These are phyloP conservation scores for Melanerpes formicivorus DNA, from an alignment of 2,113 vertebrate species.

Conservation along the genomic window DNA sequence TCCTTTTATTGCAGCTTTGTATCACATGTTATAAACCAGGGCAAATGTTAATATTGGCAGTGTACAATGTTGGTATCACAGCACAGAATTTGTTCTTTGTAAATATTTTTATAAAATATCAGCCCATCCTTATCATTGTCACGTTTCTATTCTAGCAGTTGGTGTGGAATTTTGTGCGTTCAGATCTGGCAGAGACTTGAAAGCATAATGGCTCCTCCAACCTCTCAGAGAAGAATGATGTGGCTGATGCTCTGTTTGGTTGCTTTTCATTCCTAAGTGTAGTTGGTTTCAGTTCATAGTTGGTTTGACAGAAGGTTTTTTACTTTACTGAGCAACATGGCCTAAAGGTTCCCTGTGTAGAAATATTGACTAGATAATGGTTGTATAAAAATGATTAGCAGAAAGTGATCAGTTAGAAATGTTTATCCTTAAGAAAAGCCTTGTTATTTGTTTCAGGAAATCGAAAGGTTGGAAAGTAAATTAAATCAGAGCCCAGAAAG, in stretches of 20 bases:
- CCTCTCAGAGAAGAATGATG: neutral
- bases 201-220: neutral
- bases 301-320: neutral
- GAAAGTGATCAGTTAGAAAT: neutral
- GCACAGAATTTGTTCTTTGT: constrained; percentile 9
- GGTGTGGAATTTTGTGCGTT: neutral
- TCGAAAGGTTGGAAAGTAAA: constrained; percentile 90
- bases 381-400: neutral
- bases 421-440: constrained; percentile 20
- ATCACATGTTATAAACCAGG: neutral
- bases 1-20: constrained; percentile 34
- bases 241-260: neutral
- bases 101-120: constrained; percentile 50
- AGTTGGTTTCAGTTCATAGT: neutral
- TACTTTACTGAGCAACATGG: neutral
- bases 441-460: constrained; percentile 83
- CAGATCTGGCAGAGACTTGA: neutral
- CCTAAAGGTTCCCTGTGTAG: neutral
- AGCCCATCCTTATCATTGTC: neutral
- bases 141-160: neutral
- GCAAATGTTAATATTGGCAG: constrained; percentile 56
- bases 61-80: neutral
- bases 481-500: constrained; percentile 89
- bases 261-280: neutral
- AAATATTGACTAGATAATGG: neutral